These are phyloP conservation scores for Halocaridina rubra DNA, from an alignment of 2,888 invertebrate genomes.

Conservation along the genomic window DNA sequence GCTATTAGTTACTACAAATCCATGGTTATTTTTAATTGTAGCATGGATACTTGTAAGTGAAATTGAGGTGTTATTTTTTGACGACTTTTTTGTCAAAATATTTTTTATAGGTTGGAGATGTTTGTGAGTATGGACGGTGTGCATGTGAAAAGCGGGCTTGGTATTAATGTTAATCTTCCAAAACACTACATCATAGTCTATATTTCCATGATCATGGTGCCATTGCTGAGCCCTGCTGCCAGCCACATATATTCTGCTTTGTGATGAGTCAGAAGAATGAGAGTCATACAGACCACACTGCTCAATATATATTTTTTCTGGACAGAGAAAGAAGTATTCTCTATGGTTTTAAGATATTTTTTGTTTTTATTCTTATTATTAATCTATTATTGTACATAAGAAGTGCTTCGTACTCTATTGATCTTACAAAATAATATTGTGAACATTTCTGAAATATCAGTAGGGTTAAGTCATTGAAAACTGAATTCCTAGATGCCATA, in stretches of 20 bases:
- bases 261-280: constrained; percentile 15
- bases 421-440: neutral
- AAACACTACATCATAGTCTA: too few relatives aligned
- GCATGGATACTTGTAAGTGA: too few relatives aligned
- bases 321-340: neutral
- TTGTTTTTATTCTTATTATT: neutral
- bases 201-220: constrained; percentile 33
- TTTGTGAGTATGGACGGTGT: too few relatives aligned
- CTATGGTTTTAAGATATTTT: neutral
- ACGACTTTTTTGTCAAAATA: too few relatives aligned
- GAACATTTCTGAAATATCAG: neutral
- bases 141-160: too few relatives aligned
- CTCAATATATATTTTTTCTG: neutral
- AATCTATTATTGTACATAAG: neutral
- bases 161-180: too few relatives aligned
- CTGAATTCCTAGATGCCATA: neutral
- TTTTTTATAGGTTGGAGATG: too few relatives aligned
- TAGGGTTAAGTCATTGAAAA: neutral
- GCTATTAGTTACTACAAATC: too few relatives aligned
- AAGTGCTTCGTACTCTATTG: neutral
- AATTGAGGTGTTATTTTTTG: too few relatives aligned
- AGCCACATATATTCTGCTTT: too few relatives aligned
- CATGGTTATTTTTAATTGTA: too few relatives aligned
- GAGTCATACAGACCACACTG: neutral
- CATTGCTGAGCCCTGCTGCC: constrained; percentile 26